Percentiles rank a stretch among this genome's conserved stretches.
These are phyloP conservation scores for Deroptyus accipitrinus DNA, from an alignment of 2,113 vertebrate genomes.

Conservation along the genomic window DNA sequence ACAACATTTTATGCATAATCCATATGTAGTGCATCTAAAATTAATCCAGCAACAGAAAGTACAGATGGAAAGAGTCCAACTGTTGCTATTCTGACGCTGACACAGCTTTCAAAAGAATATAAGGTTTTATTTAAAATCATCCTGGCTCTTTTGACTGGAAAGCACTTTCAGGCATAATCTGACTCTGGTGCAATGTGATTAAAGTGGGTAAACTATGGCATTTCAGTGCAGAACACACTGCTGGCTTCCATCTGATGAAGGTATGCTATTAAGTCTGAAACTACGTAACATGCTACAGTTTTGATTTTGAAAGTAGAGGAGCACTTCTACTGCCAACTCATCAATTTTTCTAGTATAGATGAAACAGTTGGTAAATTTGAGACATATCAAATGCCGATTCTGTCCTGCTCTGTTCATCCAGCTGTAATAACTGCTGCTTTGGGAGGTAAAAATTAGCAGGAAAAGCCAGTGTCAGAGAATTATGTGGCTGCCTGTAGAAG, in stretches of 20 bases:
- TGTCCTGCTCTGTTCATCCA: background rate
- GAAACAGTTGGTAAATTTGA: background rate
- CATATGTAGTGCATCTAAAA: background rate
- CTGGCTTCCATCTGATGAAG: background rate
- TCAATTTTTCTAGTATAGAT: accelerated
- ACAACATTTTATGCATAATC: background rate
- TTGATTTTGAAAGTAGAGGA: background rate
- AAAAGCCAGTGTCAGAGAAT: background rate
- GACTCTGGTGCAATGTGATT: background rate
- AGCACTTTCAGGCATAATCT: background rate
- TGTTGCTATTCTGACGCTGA: slow-evolving; percentile 2
- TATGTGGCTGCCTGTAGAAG: accelerated
- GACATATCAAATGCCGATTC: accelerated
- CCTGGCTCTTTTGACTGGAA: background rate
- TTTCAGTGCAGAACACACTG: background rate
- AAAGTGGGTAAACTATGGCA: background rate
- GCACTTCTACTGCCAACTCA: background rate
- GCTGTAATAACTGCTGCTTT: background rate
- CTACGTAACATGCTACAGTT: background rate
- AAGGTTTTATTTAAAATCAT: background rate
- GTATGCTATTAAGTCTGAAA: background rate
- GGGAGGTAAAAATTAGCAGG: background rate
- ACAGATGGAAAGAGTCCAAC: background rate
- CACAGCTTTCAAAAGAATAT: background rate
- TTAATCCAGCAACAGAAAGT: slow-evolving; percentile 10